These are phyloP conservation scores for Malurus splendens DNA, from an alignment of 2,797 vertebrate genomes.

Conservation along the genomic window DNA sequence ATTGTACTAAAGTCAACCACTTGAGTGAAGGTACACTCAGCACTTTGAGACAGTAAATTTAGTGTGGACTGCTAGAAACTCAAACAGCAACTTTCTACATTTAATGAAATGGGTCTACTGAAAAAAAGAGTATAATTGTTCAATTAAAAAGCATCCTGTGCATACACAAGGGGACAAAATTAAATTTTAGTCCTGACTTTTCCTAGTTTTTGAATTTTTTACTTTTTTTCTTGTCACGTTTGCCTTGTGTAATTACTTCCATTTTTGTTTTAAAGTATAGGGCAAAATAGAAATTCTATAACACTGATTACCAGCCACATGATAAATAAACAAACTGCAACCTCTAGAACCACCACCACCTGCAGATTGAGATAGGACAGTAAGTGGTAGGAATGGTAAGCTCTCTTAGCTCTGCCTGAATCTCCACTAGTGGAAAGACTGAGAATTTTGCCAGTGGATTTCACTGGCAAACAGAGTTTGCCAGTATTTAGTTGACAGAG, in stretches of 20 bases:
- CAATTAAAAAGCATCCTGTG: background rate
- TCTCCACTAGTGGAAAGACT: background rate
- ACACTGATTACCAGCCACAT: background rate
- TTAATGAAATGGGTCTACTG: background rate
- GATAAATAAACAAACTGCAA: background rate
- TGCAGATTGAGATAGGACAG: background rate
- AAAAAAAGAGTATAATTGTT: background rate
- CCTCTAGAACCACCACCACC: background rate
- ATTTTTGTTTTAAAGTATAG: background rate
- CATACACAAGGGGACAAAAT: background rate
- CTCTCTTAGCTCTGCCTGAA: background rate
- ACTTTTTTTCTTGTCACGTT: background rate
- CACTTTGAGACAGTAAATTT: background rate
- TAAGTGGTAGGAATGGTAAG: background rate
- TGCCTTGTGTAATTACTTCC: background rate
- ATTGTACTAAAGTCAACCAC: background rate
- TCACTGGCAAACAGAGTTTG: background rate
- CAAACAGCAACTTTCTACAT: background rate
- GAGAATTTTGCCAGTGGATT: background rate
- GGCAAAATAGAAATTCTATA: background rate
- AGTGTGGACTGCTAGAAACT: background rate
- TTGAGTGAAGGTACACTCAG: background rate
- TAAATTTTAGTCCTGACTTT: background rate
- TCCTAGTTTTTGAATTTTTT: background rate
- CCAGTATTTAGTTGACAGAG: background rate